Evolutionary conservation across 1,140 invertebrate species (phyloP).

Genomic region (Drosophila asahinai): DNA sequence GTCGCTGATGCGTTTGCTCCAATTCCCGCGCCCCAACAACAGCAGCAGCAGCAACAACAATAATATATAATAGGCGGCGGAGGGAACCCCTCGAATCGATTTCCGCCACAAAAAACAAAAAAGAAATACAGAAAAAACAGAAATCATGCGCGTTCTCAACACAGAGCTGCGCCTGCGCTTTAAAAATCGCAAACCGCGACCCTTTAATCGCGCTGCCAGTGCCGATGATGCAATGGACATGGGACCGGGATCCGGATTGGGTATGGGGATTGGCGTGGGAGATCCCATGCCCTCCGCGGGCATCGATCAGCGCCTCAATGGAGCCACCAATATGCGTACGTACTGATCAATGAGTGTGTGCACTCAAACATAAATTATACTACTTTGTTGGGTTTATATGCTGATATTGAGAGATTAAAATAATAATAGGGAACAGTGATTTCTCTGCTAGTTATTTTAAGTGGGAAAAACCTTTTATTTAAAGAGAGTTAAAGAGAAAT

Average conservation of each 20-base stretch:
- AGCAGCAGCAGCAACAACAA: conserved; percentile 3
- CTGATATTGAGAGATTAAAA: no score
- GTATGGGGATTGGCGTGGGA: conserved; percentile 9
- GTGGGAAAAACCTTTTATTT: no score
- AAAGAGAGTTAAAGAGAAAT: background rate
- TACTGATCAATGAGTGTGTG: conserved; percentile 13
- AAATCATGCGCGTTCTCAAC: conserved; percentile 69
- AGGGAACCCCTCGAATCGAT: conserved; percentile 14
- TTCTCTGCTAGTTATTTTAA: no score
- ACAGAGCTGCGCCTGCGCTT: conserved; percentile 78
- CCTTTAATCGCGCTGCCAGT: conserved; percentile 77
- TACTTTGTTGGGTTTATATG: no score
- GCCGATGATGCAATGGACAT: conserved; percentile 69
- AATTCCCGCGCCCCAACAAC: conserved; percentile 45
- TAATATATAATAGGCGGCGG: background rate
- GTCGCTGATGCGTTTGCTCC: conserved; percentile 72
- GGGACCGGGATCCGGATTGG: conserved; percentile 1
- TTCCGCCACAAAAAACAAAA: conserved; percentile 18
- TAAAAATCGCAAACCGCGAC: conserved; percentile 80
- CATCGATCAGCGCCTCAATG: conserved; percentile 23
- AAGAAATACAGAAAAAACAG: background rate
- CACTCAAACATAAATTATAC: background rate
- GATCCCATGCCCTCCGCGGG: conserved; percentile 6
- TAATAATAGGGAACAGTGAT: no score
- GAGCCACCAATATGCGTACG: conserved; percentile 55